Conservation (phyloP, 2,888 invertebrate genomes). For the Marronus borbonicus region DNA sequence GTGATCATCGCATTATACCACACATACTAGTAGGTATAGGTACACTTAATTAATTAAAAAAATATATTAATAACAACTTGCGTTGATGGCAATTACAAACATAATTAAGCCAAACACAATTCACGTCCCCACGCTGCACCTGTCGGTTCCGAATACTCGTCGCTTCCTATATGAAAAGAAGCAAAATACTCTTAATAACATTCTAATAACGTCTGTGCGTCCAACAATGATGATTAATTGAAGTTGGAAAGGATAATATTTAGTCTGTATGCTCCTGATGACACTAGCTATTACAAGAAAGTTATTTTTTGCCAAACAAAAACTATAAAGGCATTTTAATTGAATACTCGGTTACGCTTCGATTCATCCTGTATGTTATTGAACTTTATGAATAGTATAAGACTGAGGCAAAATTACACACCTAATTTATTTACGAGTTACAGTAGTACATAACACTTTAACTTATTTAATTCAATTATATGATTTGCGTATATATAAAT, state of each 20-base stretch:
- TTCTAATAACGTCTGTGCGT: conserved; percentile 4
- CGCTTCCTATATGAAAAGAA: neutral
- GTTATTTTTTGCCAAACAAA: neutral
- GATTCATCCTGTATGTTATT: too few species aligned
- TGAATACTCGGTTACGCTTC: neutral
- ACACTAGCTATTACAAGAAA: neutral
- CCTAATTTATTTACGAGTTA: too few species aligned
- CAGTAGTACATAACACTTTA: too few species aligned
- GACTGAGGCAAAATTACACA: too few species aligned
- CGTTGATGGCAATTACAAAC: neutral
- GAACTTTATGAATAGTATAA: too few species aligned
- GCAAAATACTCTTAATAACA: conserved; percentile 3
- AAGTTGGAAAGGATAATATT: neutral
- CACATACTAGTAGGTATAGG: too few species aligned
- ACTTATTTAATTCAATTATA: too few species aligned
- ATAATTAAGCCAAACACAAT: neutral
- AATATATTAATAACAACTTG: neutral
- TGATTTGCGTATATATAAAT: too few species aligned
- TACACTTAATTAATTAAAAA: neutral
- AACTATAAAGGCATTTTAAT: neutral
- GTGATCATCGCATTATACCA: too few species aligned
- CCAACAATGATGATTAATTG: conserved; percentile 18
- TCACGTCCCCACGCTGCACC: neutral
- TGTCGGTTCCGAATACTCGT: neutral
- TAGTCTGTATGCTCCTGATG: neutral